Percentiles rank a stretch among this genome's conserved stretches.
These are phyloP conservation scores for Agrotis segetum DNA, from an alignment of 2,888 invertebrate genomes.

Conservation along the genomic window DNA sequence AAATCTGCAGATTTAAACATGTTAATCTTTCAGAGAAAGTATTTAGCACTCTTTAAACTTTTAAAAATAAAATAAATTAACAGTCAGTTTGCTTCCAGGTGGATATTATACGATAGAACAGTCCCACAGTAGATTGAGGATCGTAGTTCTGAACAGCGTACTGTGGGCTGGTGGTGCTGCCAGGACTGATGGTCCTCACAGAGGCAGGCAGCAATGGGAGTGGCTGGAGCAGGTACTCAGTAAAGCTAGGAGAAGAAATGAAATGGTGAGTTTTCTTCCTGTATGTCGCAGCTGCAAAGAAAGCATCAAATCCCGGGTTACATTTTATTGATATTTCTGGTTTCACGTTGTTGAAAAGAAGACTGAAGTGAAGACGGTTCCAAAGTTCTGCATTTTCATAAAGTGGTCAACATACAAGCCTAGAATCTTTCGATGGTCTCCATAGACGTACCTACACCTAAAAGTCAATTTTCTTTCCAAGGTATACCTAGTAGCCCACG, in stretches of 20 bases:
- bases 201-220: conserved; percentile 93
- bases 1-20: not conserved
- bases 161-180: conserved; percentile 92
- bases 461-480: conserved; percentile 73
- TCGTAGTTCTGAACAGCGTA: conserved; percentile 97
- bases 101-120: conserved; percentile 97
- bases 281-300: too few relatives aligned
- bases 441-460: not conserved
- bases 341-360: too few relatives aligned
- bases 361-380: too few relatives aligned
- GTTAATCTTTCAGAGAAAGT: not conserved
- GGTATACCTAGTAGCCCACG: conserved; percentile 97
- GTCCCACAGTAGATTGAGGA: conserved; percentile 94
- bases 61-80: not conserved
- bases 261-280: conserved; percentile 92
- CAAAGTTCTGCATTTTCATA: not conserved
- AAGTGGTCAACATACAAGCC: too few relatives aligned
- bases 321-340: too few relatives aligned
- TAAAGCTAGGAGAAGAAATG: conserved; percentile 94
- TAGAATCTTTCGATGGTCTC: not conserved
- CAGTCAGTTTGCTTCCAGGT: conserved; percentile 87
- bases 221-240: conserved; percentile 95
- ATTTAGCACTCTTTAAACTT: not conserved
- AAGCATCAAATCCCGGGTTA: too few relatives aligned
- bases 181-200: conserved; percentile 83